Conservation (phyloP, 2,113 vertebrate genomes). For the Colistium nudipinnis region DNA sequence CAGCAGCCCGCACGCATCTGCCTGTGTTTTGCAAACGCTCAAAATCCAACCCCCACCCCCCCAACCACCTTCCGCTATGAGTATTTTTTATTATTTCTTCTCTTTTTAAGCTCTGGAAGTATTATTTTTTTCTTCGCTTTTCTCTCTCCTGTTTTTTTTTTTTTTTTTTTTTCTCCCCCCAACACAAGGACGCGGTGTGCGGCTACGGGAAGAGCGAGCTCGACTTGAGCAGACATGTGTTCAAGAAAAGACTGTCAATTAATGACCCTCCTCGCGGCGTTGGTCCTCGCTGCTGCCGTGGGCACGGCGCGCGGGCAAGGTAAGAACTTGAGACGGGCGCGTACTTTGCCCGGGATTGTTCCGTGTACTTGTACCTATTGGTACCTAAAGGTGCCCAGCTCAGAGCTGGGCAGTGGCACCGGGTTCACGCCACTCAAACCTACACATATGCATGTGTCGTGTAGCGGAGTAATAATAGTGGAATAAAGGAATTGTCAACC, state of each 20-base stretch:
- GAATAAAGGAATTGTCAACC: constrained; percentile 31
- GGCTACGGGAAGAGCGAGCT: constrained; percentile 52
- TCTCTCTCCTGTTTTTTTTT: no score
- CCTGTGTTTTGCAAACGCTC: not conserved
- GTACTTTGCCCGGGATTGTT: constrained; percentile 50
- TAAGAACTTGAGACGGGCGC: constrained; percentile 66
- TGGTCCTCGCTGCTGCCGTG: constrained; percentile 62
- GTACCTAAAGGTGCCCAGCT: constrained; percentile 1
- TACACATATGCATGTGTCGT: no score
- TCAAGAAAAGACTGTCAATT: constrained; percentile 52
- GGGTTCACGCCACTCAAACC: constrained; percentile 15
- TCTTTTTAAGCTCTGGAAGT: constrained; percentile 58
- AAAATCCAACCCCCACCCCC: not conserved
- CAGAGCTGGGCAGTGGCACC: constrained; percentile 6
- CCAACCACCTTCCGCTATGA: no score
- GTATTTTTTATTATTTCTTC: not conserved
- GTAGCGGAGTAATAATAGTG: no score
- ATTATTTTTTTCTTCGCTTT: constrained; percentile 40
- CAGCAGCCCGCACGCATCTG: constrained; percentile 7
- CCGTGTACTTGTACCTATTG: constrained; percentile 10
- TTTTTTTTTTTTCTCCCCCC: not conserved
- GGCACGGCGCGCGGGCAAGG: constrained; percentile 69
- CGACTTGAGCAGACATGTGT: constrained; percentile 78
- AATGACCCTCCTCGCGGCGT: constrained; percentile 56
- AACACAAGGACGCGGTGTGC: constrained; percentile 68